Base-by-base conservation (phyloP, 2,888 invertebrate genomes). In the Anaspis maculata region DNA sequence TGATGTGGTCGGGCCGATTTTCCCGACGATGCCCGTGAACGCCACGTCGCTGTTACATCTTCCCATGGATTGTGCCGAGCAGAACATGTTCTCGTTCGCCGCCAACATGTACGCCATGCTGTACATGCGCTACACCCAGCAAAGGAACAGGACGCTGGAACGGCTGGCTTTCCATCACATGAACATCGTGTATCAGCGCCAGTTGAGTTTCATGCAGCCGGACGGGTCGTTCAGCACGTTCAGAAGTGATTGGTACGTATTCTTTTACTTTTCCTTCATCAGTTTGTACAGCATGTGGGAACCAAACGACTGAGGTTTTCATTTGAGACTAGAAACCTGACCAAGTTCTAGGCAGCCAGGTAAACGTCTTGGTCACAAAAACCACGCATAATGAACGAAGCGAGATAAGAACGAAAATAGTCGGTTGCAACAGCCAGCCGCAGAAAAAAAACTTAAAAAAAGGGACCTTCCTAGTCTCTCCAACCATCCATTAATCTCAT, bases 61-160 rank as follows among this genome's bases (percentile, higher is more conserved):
- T 45, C 90, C 90, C 0, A 88, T 89, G 88, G 89, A 90, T 57
- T 84, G 84, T 1, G 94, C 85, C 0, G 96, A 97, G 62, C 92
- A 94, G 63, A 92, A 89, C 59, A 87, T 95, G 74, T 97, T 92
- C 68, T 92, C 92, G 47, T 94, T 97, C 67, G 95, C 95, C 0
- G 88, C 87, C 10, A 95, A 92, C 67, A 77, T 95, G 65, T 88
- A 90, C 66, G 86, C 90, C 1, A 81, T 88, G 0, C 71, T 87
- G 55, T 94, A 92, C 67, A 90, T 95, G 85, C 75, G 91, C 5
- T 71, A 84, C 36, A 87, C 91, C 32, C 90, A 91, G 66, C 91
- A 92, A 57, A 73, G 90, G 9, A 86, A 88, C 61, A 72, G 80
- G 27, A 83, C 83, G 0, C 66, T 83, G n/a, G 86, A 90, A 59